These are phyloP conservation scores for Dolichopus griseipennis DNA, from an alignment of 2,888 invertebrate species.

Conservation along the genomic window DNA sequence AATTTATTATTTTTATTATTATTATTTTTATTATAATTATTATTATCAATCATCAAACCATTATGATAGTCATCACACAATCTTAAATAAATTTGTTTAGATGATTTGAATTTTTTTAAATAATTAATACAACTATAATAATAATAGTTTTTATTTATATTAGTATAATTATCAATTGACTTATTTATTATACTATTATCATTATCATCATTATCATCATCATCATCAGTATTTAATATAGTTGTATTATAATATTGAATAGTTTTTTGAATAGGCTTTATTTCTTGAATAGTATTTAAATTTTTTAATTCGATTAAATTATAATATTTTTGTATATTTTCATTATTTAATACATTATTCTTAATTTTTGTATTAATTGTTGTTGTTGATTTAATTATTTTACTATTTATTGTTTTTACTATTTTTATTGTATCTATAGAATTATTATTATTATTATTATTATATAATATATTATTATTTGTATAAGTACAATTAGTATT, in stretches of 20 bases:
- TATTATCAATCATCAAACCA: neutral
- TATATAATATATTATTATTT: neutral
- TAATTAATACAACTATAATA: neutral
- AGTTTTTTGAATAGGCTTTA: neutral
- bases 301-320: neutral
- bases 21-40: no score
- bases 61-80: constrained; percentile 1
- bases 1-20: neutral
- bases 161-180: constrained; percentile 4
- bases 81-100: neutral
- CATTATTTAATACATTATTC: neutral
- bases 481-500: neutral
- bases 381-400: neutral
- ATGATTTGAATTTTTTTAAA: neutral
- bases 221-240: neutral
- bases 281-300: neutral
- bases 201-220: neutral
- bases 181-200: neutral
- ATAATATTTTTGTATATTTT: neutral
- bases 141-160: neutral
- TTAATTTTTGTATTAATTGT: neutral
- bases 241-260: neutral
- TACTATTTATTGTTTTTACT: neutral
- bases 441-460: neutral
- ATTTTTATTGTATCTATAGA: neutral